Evolutionary conservation across 2,888 invertebrate genomes (phyloP), one percentile per base, ranked within the genome.

Genomic region (Ochropleura leucogaster): DNA sequence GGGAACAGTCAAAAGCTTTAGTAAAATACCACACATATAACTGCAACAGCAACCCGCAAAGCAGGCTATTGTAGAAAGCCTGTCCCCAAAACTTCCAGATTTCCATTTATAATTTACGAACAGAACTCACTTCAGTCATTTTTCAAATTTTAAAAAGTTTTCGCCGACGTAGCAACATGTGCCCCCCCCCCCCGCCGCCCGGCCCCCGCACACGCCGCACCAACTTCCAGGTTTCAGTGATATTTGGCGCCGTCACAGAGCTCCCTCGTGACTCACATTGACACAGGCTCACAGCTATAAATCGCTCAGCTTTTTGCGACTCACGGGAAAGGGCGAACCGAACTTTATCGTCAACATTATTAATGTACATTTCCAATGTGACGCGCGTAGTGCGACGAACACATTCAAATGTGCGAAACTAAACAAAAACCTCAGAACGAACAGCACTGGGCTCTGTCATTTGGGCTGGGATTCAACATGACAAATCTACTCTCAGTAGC

Each of bases 111-210:
- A 68, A 71, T 82, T 76, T 76, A 76, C 42, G 76, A 65, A 5
- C 60, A 18, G 16, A 49, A 16, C 74, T 57, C 59, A 59, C 49
- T 59, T 66, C 59, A 63, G 20, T 77, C 68, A 77, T 85, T 82
- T 77, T 77, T 85, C 82, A 77, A 66, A 81, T 57, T 81, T 81
- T 68, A 57, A 57, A 74, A 85, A 85, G 72, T 72, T 47, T 46
- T n/a, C 55, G 46, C 7, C 55, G 40, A 12, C 30, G 44, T n/a
- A 71, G 67, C 60, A 69, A 67, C 77, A 85, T 9, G 47, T 49
- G 53, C 40, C 16, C 57, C 14, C 12, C 16, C 3, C 8, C 16
- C 18, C 12, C 6, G 0, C 30, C 44, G 0, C 30, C 44, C 6
- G 40, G 12, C 47, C 51, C 20, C 66, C 44, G 3, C 0, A 20